Evolutionary conservation across 2,113 vertebrate genomes (phyloP), one percentile per base, ranked within the genome.

Genomic region (Oreochromis niloticus): DNA sequence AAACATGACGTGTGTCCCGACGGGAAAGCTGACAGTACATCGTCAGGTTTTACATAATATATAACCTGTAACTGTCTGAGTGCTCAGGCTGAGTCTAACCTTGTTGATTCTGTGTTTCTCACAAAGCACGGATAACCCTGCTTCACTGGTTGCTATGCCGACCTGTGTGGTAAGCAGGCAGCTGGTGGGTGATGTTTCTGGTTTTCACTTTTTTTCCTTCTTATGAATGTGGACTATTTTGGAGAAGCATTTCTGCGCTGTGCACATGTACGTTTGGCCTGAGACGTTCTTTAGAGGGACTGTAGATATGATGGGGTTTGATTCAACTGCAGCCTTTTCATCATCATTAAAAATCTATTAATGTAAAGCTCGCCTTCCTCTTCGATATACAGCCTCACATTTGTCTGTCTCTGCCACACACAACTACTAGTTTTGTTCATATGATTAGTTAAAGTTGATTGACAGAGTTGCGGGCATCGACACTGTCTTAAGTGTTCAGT

Each of bases 111-210:
- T 71, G 52, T 61, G 5, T 52, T 87, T 66, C 73, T 84, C 84
- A 83, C 88, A 80, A 55, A 90, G 87, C 82, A 4, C 7, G 9
- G 86, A 83, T 54, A 73, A 59, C 87, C 32, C 91, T 54, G 85
- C 87, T 86, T 68, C 68, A 7, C 71, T 4, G 82, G 94, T 92
- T 94, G 89, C 93, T 78, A 87, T 93, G 93, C 54, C 89, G 81
- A 90, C 93, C 43, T 39, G 10, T 22, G 9, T 66, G 66, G 92
- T 91, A 93, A 89, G 83, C 85, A 91, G 85, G 84, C 82, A 85
- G 87, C 85, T 80, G 78, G 73, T 81, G 85, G 87, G 46, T 59
- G 87, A 88, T 87, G 68, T 24, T 66, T 71, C 63, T 57, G 50
- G 32, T 80, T 84, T 83, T 83, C 46, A 17, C 50, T 84, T 82